phyloP scores from a whole-genome alignment of 2,113 vertebrate genomes.

The Equus przewalskii region DNA sequence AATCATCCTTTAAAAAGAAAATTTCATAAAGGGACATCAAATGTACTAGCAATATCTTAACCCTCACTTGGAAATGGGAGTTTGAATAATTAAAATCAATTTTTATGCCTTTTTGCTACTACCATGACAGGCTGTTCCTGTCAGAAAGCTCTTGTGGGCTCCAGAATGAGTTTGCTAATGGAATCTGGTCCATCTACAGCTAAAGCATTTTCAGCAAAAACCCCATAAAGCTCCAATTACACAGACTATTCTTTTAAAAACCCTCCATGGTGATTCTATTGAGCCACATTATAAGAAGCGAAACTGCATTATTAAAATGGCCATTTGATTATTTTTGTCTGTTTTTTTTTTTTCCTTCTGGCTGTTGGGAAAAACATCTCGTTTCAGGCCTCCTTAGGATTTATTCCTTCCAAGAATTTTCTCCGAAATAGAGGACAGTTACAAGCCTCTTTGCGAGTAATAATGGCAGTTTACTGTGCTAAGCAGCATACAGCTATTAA shows the following conservation, averaged over 20 bases:
- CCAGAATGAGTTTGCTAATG: neutral
- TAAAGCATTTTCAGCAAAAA: slow-evolving; percentile 21
- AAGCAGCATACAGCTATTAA: neutral
- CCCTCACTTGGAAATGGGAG: slow-evolving; percentile 25
- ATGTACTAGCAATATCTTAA: slow-evolving; percentile 1
- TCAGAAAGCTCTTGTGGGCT: neutral
- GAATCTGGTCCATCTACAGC: neutral
- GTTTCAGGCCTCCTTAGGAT: neutral
- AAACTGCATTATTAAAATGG: slow-evolving; percentile 30
- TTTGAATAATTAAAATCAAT: slow-evolving; percentile 47
- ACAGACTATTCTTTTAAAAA: neutral
- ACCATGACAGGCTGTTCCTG: neutral
- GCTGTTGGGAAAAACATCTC: neutral
- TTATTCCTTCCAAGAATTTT: neutral
- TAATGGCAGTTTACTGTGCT: neutral
- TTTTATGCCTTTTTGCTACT: slow-evolving; percentile 35
- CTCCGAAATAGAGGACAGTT: neutral
- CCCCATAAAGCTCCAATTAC: neutral
- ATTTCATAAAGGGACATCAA: neutral
- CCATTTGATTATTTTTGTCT: neutral
- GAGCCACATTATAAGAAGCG: neutral
- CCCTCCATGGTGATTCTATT: neutral
- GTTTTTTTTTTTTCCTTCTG: neutral
- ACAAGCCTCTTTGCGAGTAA: neutral
- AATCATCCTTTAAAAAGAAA: neutral